These are phyloP conservation scores for Neodiprion pinetum DNA, from an alignment of 1,140 invertebrate genomes.

Conservation along the genomic window DNA sequence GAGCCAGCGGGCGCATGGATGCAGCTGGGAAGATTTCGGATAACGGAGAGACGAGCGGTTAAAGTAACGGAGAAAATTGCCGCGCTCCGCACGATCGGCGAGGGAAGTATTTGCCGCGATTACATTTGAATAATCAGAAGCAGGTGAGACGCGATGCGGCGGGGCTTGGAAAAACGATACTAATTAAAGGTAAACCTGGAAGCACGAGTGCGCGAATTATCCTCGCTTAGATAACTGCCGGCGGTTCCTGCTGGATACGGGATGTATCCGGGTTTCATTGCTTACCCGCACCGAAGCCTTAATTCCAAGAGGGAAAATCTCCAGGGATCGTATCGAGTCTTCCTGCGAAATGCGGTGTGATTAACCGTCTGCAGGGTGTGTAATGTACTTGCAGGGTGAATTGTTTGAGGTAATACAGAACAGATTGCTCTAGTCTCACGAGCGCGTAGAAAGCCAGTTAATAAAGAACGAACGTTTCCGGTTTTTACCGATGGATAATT, in stretches of 20 bases:
- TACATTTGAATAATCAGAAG: neutral
- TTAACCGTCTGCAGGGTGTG: too few relatives aligned
- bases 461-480: too few relatives aligned
- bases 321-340: neutral
- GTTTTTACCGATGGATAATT: too few relatives aligned
- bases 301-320: neutral
- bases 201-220: neutral
- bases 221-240: neutral
- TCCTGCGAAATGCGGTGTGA: neutral
- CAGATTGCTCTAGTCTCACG: too few relatives aligned
- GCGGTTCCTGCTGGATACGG: neutral
- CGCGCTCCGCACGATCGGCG: neutral
- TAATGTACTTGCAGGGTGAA: too few relatives aligned
- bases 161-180: neutral
- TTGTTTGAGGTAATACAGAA: too few relatives aligned
- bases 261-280: neutral
- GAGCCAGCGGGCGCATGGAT: too few relatives aligned
- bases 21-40: too few relatives aligned
- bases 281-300: neutral
- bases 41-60: too few relatives aligned
- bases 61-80: too few relatives aligned
- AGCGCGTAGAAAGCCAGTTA: too few relatives aligned
- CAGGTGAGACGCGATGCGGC: neutral
- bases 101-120: neutral
- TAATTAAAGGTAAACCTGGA: neutral